A percentile compares a stretch with the other conserved stretches of the same genome.
phyloP scores from a whole-genome alignment of 2,888 invertebrate species.

The Apotomis betuletana region DNA sequence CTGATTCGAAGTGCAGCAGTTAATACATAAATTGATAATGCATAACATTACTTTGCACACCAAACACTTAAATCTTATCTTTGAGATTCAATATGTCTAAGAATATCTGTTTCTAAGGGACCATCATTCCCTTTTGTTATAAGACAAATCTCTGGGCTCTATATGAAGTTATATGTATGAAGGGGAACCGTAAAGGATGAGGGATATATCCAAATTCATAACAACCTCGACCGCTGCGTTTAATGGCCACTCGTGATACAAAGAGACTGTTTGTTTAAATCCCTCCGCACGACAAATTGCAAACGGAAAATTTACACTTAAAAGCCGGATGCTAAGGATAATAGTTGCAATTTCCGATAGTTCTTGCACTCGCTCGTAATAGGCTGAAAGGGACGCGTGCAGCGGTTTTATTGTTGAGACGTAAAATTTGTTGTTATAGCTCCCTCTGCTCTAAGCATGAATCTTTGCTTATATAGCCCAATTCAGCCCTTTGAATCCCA shows the following conservation, averaged over 20 bases:
- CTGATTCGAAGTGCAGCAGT: no score
- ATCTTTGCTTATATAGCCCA: neutral
- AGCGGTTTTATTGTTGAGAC: conserved; percentile 60
- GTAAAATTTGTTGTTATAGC: conserved; percentile 43
- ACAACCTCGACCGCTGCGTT: conserved; percentile 48
- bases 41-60: no score
- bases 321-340: conserved; percentile 78
- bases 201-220: conserved; percentile 49
- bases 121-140: neutral
- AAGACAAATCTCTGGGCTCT: neutral
- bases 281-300: conserved; percentile 72
- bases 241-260: conserved; percentile 57
- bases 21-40: no score
- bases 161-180: conserved; percentile 6
- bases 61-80: no score
- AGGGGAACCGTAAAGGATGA: conserved; percentile 22
- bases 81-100: no score
- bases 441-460: neutral
- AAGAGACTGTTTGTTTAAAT: conserved; percentile 55
- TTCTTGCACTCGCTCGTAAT: conserved; percentile 51
- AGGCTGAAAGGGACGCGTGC: conserved; percentile 63
- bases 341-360: conserved; percentile 79
- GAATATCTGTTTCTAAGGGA: neutral
- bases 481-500: no score
- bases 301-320: conserved; percentile 81